Evolutionary conservation across 2,113 vertebrate species (phyloP).

Genomic region (Serinus canaria): DNA sequence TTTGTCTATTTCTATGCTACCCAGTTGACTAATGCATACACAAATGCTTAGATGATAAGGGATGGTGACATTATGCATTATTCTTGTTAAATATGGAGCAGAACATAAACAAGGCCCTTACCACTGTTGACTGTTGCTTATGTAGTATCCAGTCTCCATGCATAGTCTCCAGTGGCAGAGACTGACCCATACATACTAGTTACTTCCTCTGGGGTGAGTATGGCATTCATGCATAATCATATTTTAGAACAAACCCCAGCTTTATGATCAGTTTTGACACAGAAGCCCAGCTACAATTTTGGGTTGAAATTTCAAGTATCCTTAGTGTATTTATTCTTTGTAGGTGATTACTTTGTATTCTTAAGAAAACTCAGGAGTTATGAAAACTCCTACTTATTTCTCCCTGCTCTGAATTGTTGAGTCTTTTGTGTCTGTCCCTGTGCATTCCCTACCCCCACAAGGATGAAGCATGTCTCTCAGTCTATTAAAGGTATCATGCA

Average conservation of each 20-base stretch:
- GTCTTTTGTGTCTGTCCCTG: background rate
- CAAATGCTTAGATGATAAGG: background rate
- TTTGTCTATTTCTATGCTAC: background rate
- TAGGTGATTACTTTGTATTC: background rate
- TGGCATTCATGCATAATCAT: background rate
- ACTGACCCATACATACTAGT: background rate
- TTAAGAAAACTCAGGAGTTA: background rate
- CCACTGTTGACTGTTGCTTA: background rate
- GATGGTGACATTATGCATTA: background rate
- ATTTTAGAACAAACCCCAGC: background rate
- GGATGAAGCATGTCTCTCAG: background rate
- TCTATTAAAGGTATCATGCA: background rate
- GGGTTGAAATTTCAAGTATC: background rate
- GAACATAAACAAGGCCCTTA: background rate
- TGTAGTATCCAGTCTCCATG: background rate
- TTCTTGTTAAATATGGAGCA: rapidly evolving
- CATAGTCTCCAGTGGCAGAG: background rate
- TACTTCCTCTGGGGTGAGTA: background rate
- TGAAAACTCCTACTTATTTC: background rate
- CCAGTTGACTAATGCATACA: background rate
- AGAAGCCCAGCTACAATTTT: background rate
- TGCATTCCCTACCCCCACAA: rapidly evolving
- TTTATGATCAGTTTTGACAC: background rate
- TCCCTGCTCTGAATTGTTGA: background rate
- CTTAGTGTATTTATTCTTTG: background rate